Evolutionary conservation across 2,888 invertebrate genomes (phyloP).

Genomic region (Caenorhabditis zanzibari): DNA sequence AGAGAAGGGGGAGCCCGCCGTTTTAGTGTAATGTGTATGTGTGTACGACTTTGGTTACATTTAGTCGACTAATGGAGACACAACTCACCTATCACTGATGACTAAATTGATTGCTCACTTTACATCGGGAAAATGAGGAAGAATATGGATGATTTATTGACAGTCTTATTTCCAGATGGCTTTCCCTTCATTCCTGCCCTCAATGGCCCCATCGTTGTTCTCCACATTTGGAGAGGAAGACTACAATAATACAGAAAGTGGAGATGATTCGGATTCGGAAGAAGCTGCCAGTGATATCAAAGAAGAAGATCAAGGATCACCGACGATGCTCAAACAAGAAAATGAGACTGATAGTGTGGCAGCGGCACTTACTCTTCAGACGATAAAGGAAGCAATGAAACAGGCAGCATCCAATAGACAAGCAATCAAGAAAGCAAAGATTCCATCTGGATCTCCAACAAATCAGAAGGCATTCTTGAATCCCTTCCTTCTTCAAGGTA

Average conservation of each 20-base stretch:
- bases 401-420: slow-evolving; percentile 76
- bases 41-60: slow-evolving; percentile 62
- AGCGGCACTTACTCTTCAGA: slow-evolving; percentile 73
- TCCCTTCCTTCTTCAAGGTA: slow-evolving; percentile 73
- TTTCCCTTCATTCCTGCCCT: slow-evolving; percentile 72
- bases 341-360: slow-evolving; percentile 47
- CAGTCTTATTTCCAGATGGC: slow-evolving; percentile 47
- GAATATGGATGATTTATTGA: neutral
- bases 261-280: slow-evolving; percentile 74
- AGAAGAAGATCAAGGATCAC: slow-evolving; percentile 56
- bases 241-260: slow-evolving; percentile 72
- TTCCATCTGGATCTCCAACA: slow-evolving; percentile 15
- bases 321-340: slow-evolving; percentile 58
- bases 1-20: slow-evolving; percentile 14
- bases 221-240: slow-evolving; percentile 74
- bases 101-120: slow-evolving; percentile 51
- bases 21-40: slow-evolving; percentile 61
- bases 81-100: slow-evolving; percentile 12
- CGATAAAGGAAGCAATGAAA: slow-evolving; percentile 79
- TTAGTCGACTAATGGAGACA: slow-evolving; percentile 48
- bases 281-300: slow-evolving; percentile 68
- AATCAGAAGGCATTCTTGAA: slow-evolving; percentile 62
- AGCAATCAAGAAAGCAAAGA: slow-evolving; percentile 64
- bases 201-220: slow-evolving; percentile 75
- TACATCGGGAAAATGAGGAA: slow-evolving; percentile 23